Base-by-base conservation (phyloP, 2,888 invertebrate species). In the Sphaerophoria rueppellii region DNA sequence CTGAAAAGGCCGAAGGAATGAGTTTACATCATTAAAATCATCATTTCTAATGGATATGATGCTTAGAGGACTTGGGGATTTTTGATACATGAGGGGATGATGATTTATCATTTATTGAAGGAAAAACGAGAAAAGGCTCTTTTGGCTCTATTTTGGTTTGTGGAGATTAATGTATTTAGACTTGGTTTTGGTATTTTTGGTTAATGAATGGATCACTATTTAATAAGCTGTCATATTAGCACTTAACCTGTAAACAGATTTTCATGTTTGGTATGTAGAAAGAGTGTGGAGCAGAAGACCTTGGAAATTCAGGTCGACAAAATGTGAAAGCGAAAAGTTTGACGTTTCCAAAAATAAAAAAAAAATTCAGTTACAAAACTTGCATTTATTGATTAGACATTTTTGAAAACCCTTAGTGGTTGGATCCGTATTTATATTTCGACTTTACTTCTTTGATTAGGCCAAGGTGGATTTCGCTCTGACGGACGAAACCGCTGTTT, bases 71-170 rank as follows among this genome's bases (percentile, higher is more conserved):
- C 67, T 65, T 14, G 48, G 40, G 9, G 43, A 43, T 11, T 11
- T 43, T 11, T 0, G 43, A 43, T 43, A 9, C 9, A 2, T 11
- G 4, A 43, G 4, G 32, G 14, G 6, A 52, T 43, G n/a, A 2
- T 54, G n/a, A 65, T 54, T 67, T 52, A 67, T 67, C 54, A 67
- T 67, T 54, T 67, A 67, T 67, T 67, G 4, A 54, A 67, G 24
- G 24, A 67, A 14, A 54, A 54, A 54, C 52, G 3, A 40, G 40
- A 54, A 67, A 24, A 52, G 16, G 4, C 37, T 65, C 24, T 24
- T 37, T 65, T 52, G 6, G 3, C 24, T 16, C 11, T 24, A 1
- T 11, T 43, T 43, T 43, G 4, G 11, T 9, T 9, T 43, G 4
- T 9, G 43, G 24, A 35, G 37, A 65, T 37, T 9, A 35, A 24